Conservation (phyloP, 2,113 vertebrate genomes). For the Sminthopsis crassicaudata region DNA sequence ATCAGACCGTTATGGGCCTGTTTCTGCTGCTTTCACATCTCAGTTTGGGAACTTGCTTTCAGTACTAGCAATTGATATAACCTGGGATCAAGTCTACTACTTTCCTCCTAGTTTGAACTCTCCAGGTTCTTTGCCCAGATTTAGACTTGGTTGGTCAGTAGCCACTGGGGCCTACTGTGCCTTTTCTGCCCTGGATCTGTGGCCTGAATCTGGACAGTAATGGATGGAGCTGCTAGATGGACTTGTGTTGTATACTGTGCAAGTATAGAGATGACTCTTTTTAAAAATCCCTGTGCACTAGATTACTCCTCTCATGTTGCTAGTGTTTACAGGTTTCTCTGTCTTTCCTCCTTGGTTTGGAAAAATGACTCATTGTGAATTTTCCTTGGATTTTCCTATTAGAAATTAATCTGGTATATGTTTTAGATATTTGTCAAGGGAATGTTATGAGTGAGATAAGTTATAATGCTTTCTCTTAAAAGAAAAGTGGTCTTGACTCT, state of each 20-base stretch:
- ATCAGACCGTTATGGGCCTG: background rate
- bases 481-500: background rate
- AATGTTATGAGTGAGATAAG: background rate
- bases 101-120: background rate
- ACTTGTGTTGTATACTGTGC: background rate
- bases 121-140: background rate
- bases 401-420: background rate
- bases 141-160: background rate
- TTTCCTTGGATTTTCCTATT: background rate
- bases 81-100: background rate
- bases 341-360: background rate
- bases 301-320: background rate
- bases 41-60: background rate
- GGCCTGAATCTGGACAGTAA: background rate
- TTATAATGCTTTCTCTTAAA: background rate
- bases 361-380: background rate
- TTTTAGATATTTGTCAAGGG: background rate
- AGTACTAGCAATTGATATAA: background rate
- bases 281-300: no score
- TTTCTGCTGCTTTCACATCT: background rate
- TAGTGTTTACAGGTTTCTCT: background rate
- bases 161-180: background rate
- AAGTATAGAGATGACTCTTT: background rate
- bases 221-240: background rate
- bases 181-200: background rate